Percentiles rank a stretch among this genome's conserved stretches.
Conservation (phyloP, 1,140 invertebrate species). For the Pseudomyrmex gracilis region DNA sequence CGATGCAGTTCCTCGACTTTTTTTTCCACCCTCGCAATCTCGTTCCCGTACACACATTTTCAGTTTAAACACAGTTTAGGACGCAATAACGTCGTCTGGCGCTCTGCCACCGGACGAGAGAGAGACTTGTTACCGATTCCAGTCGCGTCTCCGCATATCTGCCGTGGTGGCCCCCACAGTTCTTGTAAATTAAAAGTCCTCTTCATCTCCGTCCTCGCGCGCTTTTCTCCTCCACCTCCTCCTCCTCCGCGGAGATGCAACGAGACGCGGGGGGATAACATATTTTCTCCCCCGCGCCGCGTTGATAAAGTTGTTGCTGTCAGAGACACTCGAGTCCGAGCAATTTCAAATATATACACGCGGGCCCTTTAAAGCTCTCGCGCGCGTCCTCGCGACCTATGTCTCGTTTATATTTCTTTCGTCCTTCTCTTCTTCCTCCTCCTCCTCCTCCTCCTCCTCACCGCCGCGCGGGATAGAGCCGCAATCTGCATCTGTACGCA, state of each 20-base stretch:
- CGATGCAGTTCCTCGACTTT: background rate
- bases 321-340: constrained; percentile 37
- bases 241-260: background rate
- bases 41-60: constrained; percentile 1
- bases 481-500: constrained; percentile 13
- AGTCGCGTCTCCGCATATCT: constrained; percentile 65
- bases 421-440: constrained; percentile 11
- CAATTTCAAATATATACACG: constrained; percentile 36
- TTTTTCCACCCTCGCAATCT: constrained; percentile 33
- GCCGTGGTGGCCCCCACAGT: constrained; percentile 34
- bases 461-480: background rate
- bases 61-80: constrained; percentile 58
- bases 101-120: constrained; percentile 61
- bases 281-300: constrained; percentile 26
- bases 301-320: constrained; percentile 48
- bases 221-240: background rate
- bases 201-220: constrained; percentile 10
- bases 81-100: constrained; percentile 63
- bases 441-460: background rate
- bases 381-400: background rate
- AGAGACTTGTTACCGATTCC: constrained; percentile 63
- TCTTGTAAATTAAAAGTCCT: constrained; percentile 68
- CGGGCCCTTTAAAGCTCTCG: background rate
- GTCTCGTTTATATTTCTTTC: background rate
- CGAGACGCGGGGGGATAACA: constrained; percentile 7